Conservation (phyloP, 2,113 vertebrate species). For the Sylvietta virens region DNA sequence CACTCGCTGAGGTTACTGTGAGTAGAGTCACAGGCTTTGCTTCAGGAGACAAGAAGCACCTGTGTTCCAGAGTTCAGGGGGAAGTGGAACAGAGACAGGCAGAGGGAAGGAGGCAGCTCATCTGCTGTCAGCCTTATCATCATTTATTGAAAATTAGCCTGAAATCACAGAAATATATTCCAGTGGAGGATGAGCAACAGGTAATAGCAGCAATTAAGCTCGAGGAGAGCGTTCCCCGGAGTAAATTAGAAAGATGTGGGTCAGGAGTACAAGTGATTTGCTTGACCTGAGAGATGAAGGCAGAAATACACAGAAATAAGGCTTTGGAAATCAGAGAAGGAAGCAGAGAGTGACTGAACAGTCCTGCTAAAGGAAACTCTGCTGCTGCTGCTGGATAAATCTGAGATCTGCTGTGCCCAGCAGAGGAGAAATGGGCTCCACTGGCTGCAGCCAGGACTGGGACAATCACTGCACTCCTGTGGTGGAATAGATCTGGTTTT, state of each 20-base stretch:
- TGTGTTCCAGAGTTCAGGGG: not conserved
- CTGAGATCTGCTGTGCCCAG: not conserved
- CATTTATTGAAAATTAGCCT: not conserved
- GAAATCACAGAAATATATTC: not conserved
- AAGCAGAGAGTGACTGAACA: not conserved
- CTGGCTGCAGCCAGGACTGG: fast-evolving
- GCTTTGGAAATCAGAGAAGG: not conserved
- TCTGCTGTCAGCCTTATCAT: not conserved
- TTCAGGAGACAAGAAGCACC: not conserved
- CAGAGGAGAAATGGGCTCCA: not conserved
- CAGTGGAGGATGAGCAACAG: not conserved
- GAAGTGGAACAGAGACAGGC: not conserved
- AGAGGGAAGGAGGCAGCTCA: not conserved
- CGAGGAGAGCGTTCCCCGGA: fast-evolving
- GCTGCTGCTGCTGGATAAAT: not conserved
- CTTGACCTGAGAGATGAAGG: not conserved
- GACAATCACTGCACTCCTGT: not conserved
- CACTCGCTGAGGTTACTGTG: not conserved
- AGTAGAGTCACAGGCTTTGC: not conserved
- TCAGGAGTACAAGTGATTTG: not conserved
- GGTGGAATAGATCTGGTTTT: not conserved
- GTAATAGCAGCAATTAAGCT: not conserved
- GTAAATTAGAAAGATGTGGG: not conserved
- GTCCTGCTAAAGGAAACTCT: not conserved
- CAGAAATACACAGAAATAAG: not conserved